phyloP scores from a whole-genome alignment of 2,113 vertebrate species.

The Cyanocitta stelleri region DNA sequence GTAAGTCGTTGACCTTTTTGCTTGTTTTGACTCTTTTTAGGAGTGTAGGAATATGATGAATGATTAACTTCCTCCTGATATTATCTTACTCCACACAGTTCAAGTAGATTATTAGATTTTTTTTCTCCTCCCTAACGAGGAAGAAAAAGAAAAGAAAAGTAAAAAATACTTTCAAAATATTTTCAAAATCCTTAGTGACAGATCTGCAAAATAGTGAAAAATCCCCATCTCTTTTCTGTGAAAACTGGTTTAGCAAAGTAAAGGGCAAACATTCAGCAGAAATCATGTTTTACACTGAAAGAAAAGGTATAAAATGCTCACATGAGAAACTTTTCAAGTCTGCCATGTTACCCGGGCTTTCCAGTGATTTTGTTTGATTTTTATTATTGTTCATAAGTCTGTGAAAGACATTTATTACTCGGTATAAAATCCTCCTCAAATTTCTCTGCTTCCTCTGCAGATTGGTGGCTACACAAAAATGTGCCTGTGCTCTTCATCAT shows the following conservation, averaged over 20 bases:
- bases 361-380: not conserved
- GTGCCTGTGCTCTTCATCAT: not conserved
- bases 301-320: not conserved
- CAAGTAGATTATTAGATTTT: not conserved
- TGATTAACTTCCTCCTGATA: not conserved
- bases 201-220: not conserved
- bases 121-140: not conserved
- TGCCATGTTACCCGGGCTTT: not conserved
- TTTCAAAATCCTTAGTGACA: not conserved
- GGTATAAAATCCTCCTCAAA: not conserved
- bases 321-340: not conserved
- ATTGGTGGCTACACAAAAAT: not conserved
- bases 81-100: not conserved
- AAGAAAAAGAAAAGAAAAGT: not conserved
- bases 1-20: not conserved
- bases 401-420: not conserved
- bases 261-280: not conserved
- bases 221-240: not conserved
- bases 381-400: not conserved
- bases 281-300: not conserved
- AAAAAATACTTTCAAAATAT: not conserved
- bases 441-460: not conserved
- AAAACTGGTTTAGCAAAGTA: not conserved
- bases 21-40: not conserved
- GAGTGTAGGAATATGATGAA: not conserved